Conservation (phyloP, 2,888 invertebrate species). For the Megamerina dolium region DNA sequence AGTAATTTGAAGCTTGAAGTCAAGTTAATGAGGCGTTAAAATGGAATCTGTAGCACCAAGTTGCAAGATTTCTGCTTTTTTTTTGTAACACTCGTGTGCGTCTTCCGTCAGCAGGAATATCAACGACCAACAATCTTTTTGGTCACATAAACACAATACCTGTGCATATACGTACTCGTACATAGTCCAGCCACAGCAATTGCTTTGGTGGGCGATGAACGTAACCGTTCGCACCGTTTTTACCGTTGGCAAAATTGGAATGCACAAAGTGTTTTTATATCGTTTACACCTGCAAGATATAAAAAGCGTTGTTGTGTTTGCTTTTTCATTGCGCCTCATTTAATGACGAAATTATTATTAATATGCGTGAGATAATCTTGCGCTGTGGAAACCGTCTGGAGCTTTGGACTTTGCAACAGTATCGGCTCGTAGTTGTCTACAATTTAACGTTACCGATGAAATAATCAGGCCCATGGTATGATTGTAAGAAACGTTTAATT, state of each 20-base stretch:
- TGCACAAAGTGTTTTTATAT: constrained; percentile 6
- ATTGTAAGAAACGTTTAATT: constrained; percentile 1
- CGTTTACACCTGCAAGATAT: constrained; percentile 22
- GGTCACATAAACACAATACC: neutral
- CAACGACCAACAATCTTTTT: no score
- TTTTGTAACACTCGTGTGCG: neutral
- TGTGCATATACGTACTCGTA: neutral
- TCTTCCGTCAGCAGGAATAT: no score
- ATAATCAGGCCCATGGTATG: no score
- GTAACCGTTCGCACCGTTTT: neutral
- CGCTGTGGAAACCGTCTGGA: neutral
- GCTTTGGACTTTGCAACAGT: neutral
- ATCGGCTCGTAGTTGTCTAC: neutral
- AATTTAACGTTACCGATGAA: no score
- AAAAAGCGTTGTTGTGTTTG: no score
- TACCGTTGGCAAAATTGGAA: neutral
- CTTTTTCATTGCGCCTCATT: constrained; percentile 19
- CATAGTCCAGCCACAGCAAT: no score
- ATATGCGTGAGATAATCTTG: constrained; percentile 35
- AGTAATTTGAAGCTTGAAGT: constrained; percentile 15
- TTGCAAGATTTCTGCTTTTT: neutral
- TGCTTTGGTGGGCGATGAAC: no score
- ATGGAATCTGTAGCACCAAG: constrained; percentile 32
- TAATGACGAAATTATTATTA: constrained; percentile 37
- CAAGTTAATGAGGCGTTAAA: constrained; percentile 46